These are phyloP conservation scores for Stichodactyla mertensii DNA, from an alignment of 64 coral and sea anemone species.

Conservation along the genomic window DNA sequence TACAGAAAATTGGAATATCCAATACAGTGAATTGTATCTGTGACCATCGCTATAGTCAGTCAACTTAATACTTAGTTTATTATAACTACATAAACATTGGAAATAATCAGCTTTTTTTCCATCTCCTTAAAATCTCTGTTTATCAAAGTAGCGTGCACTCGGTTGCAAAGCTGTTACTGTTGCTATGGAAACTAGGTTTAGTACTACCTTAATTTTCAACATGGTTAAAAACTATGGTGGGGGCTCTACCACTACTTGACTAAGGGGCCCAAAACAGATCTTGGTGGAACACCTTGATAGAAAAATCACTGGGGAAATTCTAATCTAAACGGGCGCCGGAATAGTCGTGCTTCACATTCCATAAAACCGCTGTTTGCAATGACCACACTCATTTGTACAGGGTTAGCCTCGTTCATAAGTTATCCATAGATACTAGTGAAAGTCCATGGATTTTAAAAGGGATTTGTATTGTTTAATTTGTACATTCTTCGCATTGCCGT, in stretches of 20 bases:
- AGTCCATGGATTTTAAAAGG: too few relatives aligned
- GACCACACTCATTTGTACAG: too few relatives aligned
- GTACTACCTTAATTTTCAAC: background rate
- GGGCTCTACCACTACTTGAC: background rate
- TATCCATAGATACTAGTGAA: too few relatives aligned
- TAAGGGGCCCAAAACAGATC: background rate
- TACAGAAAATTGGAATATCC: conserved; percentile 34
- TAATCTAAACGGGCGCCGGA: too few relatives aligned
- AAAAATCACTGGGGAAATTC: too few relatives aligned
- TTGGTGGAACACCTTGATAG: background rate
- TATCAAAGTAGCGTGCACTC: background rate
- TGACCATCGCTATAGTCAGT: conserved; percentile 13
- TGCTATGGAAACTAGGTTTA: background rate
- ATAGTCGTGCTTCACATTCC: too few relatives aligned
- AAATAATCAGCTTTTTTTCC: conserved; percentile 21
- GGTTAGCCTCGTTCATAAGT: too few relatives aligned
- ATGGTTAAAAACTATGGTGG: background rate
- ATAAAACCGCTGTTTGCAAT: too few relatives aligned
- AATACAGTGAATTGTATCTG: background rate
- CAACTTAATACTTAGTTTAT: conserved; percentile 6
- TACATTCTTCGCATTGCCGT: too few relatives aligned
- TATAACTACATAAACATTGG: conserved; percentile 27
- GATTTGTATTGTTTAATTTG: too few relatives aligned
- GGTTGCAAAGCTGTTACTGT: background rate
- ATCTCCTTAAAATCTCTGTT: background rate